Base-by-base conservation (phyloP, 2,797 vertebrate genomes). In the Etheostoma nigrum region DNA sequence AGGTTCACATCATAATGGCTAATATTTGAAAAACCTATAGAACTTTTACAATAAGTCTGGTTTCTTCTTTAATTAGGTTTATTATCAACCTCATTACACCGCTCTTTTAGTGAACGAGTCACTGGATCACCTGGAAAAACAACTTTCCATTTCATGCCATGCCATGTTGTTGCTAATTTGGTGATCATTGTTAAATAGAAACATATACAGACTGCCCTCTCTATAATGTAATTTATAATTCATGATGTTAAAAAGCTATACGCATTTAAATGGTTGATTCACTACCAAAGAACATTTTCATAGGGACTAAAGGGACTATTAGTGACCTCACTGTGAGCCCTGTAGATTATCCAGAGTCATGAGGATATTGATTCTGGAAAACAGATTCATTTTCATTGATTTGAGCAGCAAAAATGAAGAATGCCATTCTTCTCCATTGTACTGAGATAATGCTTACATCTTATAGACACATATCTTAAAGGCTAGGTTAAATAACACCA, bases 311-410 rank as follows among this genome's bases (percentile, higher is more conserved):
- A 54, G 25, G 13, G 52, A 55, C 49, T 36, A 60, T 73, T 75
- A 76, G 60, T 55, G 59, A 74, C 70, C 47, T 68, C 25, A 42
- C 3, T 0, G 40, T 25, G 27, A 76, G 16, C 59, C 61, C 63
- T 64, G 60, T 25, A 57, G 78, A 78, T 85, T 78, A 76, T 47
- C 21, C 67, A 58, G 42, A 66, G 54, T 55, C 58, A 69, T 23
- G 9, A 36, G 21, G 30, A 61, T 12, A 21, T 14, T 2, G 19
- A 59, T 4, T 65, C 27, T 15, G 12, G 40, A 27, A 52, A 52
- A 57, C 15, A 57, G 18, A 60, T 40, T 1, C 12, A 23, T n/a
- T 67, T 69, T 63, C 13, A 45, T 40, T 45, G 23, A 15, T 63
- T 25, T 59, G 47, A 21, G 19, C 1, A 25, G 4, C 12, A 15